Evolutionary conservation across 2,113 vertebrate genomes (phyloP).

Genomic region (Phasianus colchicus): DNA sequence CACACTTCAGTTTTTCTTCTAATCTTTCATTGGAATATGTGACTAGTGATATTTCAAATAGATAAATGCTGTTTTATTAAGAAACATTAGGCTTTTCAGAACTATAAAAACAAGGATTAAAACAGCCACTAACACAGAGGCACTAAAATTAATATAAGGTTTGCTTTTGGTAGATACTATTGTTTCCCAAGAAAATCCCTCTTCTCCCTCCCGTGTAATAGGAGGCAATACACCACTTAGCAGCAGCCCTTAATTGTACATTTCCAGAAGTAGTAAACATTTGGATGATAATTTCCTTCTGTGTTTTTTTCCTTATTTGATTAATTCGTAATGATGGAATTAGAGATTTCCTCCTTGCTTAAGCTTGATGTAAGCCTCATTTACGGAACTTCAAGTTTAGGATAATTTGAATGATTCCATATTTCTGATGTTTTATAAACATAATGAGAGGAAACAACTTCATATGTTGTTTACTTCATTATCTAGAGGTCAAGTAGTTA

Average conservation of each 20-base stretch:
- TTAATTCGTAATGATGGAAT: neutral
- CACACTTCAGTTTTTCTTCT: neutral
- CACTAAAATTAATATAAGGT: neutral
- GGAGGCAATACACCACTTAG: neutral
- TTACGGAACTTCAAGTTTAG: neutral
- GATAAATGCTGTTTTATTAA: neutral
- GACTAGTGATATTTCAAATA: neutral
- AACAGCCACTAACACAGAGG: fast-evolving
- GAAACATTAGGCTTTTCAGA: fast-evolving
- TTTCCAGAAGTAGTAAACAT: neutral
- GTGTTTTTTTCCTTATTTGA: neutral
- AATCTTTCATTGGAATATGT: neutral
- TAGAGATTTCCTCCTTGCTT: neutral
- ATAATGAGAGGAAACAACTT: neutral
- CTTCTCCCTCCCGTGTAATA: neutral
- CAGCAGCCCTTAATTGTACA: neutral
- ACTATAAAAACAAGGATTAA: no score
- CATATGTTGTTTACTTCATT: neutral
- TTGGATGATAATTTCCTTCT: neutral
- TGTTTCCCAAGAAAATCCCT: neutral
- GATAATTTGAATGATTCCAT: neutral
- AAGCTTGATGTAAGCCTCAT: neutral
- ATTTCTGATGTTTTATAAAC: neutral
- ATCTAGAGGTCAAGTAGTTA: neutral
- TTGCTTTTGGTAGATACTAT: neutral